A percentile compares a stretch with the other conserved stretches of the same genome.
These are phyloP conservation scores for Venustaconcha ellipsiformis DNA, from an alignment of 1,140 invertebrate species.

Conservation along the genomic window DNA sequence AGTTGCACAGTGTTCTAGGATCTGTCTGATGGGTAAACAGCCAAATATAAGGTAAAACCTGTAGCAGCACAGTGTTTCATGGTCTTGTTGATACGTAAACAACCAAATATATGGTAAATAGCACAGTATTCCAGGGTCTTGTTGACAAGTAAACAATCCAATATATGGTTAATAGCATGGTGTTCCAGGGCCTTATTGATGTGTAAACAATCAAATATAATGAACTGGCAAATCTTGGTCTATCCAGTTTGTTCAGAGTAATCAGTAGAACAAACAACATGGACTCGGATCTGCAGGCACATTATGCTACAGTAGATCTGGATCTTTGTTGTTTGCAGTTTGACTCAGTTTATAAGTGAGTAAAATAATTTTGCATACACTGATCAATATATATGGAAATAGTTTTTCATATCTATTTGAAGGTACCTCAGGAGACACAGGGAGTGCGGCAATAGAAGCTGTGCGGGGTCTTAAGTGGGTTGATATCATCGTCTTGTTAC, in stretches of 20 bases:
- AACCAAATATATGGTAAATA: neutral
- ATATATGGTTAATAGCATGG: neutral
- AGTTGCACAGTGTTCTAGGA: too few species aligned
- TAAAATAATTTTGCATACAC: constrained; percentile 1
- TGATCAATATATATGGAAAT: neutral
- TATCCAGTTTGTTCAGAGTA: too few species aligned
- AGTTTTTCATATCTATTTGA: constrained; percentile 19
- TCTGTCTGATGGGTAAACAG: too few species aligned
- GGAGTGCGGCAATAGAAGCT: constrained; percentile 71
- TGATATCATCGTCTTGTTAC: constrained; percentile 71
- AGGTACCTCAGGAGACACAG: constrained; percentile 73
- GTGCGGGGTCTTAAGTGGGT: constrained; percentile 64
- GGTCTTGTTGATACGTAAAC: neutral
- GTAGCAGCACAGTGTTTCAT: too few species aligned
- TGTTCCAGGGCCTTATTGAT: neutral
- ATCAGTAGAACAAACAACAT: too few species aligned
- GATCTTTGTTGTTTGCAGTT: too few species aligned
- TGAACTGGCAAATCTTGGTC: too few species aligned
- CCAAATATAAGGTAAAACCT: too few species aligned
- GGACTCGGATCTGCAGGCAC: too few species aligned
- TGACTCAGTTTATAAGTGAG: neutral
- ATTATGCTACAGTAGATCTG: too few species aligned
- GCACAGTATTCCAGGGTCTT: neutral
- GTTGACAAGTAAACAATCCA: neutral
- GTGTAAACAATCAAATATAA: too few species aligned